phyloP scores from a whole-genome alignment of 2,797 vertebrate genomes.

The Sandelia bainsii region DNA sequence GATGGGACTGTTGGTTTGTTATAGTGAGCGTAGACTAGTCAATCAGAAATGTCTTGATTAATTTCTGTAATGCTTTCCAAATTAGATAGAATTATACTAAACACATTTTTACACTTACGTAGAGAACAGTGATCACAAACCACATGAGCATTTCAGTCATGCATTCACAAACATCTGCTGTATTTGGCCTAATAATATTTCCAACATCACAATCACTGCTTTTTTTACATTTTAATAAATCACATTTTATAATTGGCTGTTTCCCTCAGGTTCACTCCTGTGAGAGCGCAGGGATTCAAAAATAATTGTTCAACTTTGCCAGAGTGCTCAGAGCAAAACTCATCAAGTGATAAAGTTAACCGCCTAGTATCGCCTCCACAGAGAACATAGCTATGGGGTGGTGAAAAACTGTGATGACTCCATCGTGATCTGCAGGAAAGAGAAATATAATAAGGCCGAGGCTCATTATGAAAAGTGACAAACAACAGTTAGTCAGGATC shows the following conservation, averaged over 20 bases:
- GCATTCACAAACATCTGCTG: conserved; percentile 13
- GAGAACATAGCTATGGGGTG: conserved; percentile 46
- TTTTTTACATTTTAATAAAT: conserved; percentile 57
- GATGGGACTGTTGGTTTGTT: background rate
- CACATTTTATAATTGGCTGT: conserved; percentile 60
- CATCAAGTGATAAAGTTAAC: conserved; percentile 58
- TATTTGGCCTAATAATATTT: conserved; percentile 47
- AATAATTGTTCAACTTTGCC: conserved; percentile 76
- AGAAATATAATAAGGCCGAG: conserved; percentile 50
- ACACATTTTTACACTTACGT: background rate
- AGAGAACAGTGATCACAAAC: background rate
- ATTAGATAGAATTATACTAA: background rate
- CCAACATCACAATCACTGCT: conserved; percentile 32
- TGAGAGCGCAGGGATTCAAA: conserved; percentile 54
- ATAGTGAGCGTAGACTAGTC: background rate
- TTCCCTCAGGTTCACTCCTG: conserved; percentile 34
- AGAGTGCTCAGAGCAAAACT: conserved; percentile 64
- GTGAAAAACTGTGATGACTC: conserved; percentile 52
- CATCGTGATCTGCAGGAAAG: conserved; percentile 60
- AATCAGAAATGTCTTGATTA: conserved; percentile 8
- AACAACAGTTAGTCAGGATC: conserved; percentile 58
- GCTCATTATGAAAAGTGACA: conserved; percentile 77
- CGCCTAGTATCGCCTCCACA: conserved; percentile 14
- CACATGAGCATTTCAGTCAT: background rate
- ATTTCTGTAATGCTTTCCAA: background rate